Base-by-base conservation (phyloP, 2,888 invertebrate genomes). In the Norana najaformis region DNA sequence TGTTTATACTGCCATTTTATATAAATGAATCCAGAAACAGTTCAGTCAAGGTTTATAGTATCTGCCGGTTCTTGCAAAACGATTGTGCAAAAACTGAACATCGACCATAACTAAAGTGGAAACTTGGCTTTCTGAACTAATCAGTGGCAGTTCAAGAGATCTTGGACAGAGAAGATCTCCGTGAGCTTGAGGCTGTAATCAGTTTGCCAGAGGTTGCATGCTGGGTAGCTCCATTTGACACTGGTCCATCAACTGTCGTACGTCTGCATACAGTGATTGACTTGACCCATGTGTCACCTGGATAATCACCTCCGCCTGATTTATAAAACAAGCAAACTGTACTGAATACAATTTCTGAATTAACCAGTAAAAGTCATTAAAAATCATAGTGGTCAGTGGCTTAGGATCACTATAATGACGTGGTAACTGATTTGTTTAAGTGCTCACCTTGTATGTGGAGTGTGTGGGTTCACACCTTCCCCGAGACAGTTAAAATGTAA, bases 271-370 rank as follows among this genome's bases (percentile, higher is more conserved):
- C 47, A 88, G 34, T 6, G 37, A 30, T 23, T 88, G 88, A 35
- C 41, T 41, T 34, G 47, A 34, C 30, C 88, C 47, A 16, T 88
- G 88, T 38, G 88, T 88, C 11, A 18, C 34, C 34, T 34, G 34
- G 34, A 88, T n/a, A n/a, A 88, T 34, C 18, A 13, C n/a, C 37
- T 88, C 88, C 11, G 88, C 88, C 88, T 88, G 88, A 36, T 88
- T 20, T 5, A 88, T n/a, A 88, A 38, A 39, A 38, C 8, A 2
- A 41, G 30, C 34, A 88, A 88, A 88, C 88, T 69, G 6, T 69
- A 47, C 13, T 69, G 30, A n/a, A 69, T 69, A 53, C 30, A 30
- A 69, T n/a, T 69, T 8, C 30, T 30, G 6, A n/a, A n/a, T 69
- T n/a, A 69, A 69, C 69, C 11, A 30, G n/a, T 8, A n/a, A 69